Conservation (phyloP, 2,888 invertebrate genomes). For the Protodeltote pygarga region DNA sequence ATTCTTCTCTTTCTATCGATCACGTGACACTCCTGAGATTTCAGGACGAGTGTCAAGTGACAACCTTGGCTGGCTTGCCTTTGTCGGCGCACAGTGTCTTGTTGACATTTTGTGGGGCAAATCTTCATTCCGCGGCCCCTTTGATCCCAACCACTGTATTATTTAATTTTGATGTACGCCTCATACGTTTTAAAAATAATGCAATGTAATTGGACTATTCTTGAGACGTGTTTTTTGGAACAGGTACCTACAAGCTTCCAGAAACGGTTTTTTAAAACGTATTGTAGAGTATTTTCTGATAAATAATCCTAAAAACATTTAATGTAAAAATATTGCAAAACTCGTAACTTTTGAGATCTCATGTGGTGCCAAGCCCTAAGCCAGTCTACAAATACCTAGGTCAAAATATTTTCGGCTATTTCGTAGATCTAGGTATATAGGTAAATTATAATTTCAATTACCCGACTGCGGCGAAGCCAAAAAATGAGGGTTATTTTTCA, state of each 20-base stretch:
- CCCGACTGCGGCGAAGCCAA: too few relatives aligned
- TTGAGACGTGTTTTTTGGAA: conserved; percentile 27
- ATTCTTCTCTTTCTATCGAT: background rate
- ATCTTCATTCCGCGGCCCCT: conserved; percentile 83
- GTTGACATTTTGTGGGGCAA: conserved; percentile 85
- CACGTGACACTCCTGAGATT: conserved; percentile 12
- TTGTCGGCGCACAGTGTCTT: conserved; percentile 73
- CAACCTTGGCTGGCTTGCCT: conserved; percentile 53
- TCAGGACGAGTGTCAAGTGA: conserved; percentile 18
- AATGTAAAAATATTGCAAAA: too few relatives aligned
- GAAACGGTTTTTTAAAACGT: conserved; percentile 3
- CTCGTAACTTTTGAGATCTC: too few relatives aligned
- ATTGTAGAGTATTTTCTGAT: conserved; percentile 9
- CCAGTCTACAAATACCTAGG: too few relatives aligned
- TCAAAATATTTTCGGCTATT: too few relatives aligned
- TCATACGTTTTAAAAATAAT: conserved; percentile 58
- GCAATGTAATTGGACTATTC: conserved; percentile 44
- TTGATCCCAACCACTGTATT: conserved; percentile 74
- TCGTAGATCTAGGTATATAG: too few relatives aligned
- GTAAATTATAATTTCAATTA: too few relatives aligned
- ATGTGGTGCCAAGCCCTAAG: too few relatives aligned
- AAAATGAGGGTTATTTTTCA: too few relatives aligned
- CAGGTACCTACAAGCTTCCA: conserved; percentile 17
- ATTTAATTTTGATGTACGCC: conserved; percentile 77
- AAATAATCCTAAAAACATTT: too few relatives aligned